Percentiles rank a stretch among this genome's conserved stretches.
Conservation (phyloP, 2,797 vertebrate species). For the Fringilla coelebs region DNA sequence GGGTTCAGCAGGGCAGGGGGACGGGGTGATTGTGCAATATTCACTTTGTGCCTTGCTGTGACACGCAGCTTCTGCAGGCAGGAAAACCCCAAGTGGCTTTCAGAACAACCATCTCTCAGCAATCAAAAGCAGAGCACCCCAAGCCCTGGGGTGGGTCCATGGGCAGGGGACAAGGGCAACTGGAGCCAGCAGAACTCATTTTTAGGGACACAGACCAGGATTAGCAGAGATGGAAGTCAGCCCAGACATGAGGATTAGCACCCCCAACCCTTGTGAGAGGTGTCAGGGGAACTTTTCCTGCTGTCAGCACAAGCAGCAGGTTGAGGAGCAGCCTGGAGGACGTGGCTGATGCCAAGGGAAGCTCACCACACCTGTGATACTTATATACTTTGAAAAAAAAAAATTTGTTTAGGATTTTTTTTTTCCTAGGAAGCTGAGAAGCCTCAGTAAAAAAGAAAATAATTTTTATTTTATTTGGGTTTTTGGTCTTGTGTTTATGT, state of each 20-base stretch:
- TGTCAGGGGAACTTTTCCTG: not conserved
- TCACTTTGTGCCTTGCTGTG: not conserved
- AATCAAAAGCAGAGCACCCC: not conserved
- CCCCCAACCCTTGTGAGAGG: not conserved
- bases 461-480: too few relatives aligned
- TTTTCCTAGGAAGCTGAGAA: too few relatives aligned
- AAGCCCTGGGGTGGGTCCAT: rapidly evolving
- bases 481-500: too few relatives aligned
- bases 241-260: not conserved
- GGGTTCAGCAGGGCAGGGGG: not conserved
- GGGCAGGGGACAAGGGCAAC: not conserved
- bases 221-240: not conserved
- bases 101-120: not conserved
- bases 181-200: not conserved
- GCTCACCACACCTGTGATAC: not conserved
- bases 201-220: conserved; percentile 9
- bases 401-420: too few relatives aligned
- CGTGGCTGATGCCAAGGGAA: not conserved
- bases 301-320: not conserved
- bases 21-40: not conserved
- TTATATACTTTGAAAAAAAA: too few relatives aligned
- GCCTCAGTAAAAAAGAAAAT: too few relatives aligned
- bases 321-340: not conserved
- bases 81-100: not conserved
- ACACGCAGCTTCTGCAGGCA: not conserved